Conservation (phyloP, 2,888 invertebrate genomes). For the Drosophila nigricruria region DNA sequence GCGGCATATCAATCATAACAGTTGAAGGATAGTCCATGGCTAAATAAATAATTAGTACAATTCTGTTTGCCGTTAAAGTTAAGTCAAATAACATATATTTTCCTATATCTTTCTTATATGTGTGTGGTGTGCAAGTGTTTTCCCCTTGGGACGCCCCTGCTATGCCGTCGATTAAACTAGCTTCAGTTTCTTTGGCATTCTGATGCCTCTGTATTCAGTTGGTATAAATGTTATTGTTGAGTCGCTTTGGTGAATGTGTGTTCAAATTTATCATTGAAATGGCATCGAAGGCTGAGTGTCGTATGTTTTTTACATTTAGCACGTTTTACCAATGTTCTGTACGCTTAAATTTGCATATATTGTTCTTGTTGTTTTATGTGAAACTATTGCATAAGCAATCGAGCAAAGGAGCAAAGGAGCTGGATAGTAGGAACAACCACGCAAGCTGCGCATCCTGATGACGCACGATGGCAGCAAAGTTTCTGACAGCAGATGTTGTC, state of each 20-base stretch:
- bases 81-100: neutral
- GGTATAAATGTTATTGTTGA: constrained; percentile 33
- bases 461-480: constrained; percentile 49
- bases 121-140: too few species aligned
- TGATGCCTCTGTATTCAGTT: constrained; percentile 24
- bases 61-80: neutral
- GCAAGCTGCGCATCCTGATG: constrained; percentile 44
- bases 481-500: constrained; percentile 49
- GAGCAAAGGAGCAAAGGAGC: neutral
- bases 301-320: constrained; percentile 52
- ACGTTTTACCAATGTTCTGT: constrained; percentile 58
- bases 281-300: constrained; percentile 52
- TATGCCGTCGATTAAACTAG: constrained; percentile 10
- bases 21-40: constrained; percentile 1
- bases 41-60: constrained; percentile 30
- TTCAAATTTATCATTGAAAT: constrained; percentile 71
- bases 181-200: constrained; percentile 22
- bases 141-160: constrained; percentile 7
- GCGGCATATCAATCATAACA: constrained; percentile 41
- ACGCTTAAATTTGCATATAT: constrained; percentile 73
- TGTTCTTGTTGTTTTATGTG: constrained; percentile 53
- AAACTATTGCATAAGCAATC: constrained; percentile 58
- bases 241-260: constrained; percentile 30
- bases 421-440: neutral
- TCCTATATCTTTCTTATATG: too few species aligned